phyloP scores from a whole-genome alignment of 2,888 invertebrate species.

The Gymnoscelis rufifasciata region DNA sequence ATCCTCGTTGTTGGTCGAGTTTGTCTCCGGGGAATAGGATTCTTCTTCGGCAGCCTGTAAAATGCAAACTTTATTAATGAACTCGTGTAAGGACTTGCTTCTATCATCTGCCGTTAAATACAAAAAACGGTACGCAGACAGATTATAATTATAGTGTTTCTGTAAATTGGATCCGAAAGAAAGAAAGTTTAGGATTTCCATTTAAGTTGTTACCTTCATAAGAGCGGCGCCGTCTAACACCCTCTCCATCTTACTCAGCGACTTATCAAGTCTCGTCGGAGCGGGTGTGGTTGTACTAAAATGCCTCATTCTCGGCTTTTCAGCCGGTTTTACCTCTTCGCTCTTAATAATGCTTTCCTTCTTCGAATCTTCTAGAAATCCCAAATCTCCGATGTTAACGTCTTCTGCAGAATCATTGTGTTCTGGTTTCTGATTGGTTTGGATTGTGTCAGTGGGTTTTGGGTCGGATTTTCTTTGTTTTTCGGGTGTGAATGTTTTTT shows the following conservation, averaged over 20 bases:
- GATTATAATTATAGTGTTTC: no score
- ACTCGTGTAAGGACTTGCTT: no score
- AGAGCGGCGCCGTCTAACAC: slow-evolving; percentile 60
- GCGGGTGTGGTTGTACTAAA: slow-evolving; percentile 17
- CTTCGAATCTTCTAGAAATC: slow-evolving; percentile 47
- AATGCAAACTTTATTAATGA: no score
- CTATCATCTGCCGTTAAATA: no score
- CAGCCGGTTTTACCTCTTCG: background rate
- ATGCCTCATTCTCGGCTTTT: slow-evolving; percentile 7
- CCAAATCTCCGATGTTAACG: slow-evolving; percentile 47
- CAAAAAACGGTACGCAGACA: no score
- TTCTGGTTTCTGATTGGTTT: slow-evolving; percentile 9
- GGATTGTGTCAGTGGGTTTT: background rate
- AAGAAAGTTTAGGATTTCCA: no score
- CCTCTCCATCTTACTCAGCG: slow-evolving; percentile 51
- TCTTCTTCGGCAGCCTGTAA: slow-evolving; percentile 43
- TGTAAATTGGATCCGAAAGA: no score
- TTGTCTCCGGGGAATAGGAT: slow-evolving; percentile 38
- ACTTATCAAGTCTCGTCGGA: slow-evolving; percentile 44
- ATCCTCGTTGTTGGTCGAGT: slow-evolving; percentile 35
- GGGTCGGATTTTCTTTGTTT: slow-evolving; percentile 10
- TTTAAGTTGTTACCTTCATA: slow-evolving; percentile 43
- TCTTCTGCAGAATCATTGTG: slow-evolving; percentile 40
- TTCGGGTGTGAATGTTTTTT: slow-evolving; percentile 8
- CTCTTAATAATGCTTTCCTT: slow-evolving; percentile 29